These are phyloP conservation scores for Peucedramus taeniatus DNA, from an alignment of 2,113 vertebrate species.

Conservation along the genomic window DNA sequence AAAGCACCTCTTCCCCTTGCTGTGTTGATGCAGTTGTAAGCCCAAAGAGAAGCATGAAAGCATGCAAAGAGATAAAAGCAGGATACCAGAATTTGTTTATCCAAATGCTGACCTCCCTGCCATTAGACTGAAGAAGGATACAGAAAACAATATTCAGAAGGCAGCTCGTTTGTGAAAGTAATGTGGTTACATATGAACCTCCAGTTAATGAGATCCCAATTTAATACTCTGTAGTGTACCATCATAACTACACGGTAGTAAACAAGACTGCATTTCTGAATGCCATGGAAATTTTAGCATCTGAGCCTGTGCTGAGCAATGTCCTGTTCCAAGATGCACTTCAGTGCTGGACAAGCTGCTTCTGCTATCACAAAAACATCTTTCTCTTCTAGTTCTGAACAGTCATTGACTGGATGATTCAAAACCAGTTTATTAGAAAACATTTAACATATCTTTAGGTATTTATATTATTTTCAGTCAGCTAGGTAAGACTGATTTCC, in stretches of 20 bases:
- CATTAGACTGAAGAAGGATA: not conserved
- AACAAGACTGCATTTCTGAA: not conserved
- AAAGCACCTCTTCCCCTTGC: not conserved
- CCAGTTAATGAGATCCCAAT: not conserved
- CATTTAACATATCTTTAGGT: not conserved
- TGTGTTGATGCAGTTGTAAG: fast-evolving
- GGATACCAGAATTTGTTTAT: not conserved
- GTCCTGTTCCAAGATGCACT: not conserved
- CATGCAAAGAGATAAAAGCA: not conserved
- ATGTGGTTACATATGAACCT: not conserved
- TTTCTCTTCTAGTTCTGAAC: not conserved
- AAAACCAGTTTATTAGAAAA: not conserved
- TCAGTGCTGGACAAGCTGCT: not conserved
- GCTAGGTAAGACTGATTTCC: not conserved
- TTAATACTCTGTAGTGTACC: not conserved
- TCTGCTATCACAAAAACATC: not conserved
- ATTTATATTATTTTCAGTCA: not conserved
- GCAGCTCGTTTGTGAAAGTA: not conserved
- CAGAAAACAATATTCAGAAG: not conserved
- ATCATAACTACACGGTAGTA: not conserved
- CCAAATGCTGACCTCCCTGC: not conserved
- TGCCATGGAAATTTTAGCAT: not conserved
- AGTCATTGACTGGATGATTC: not conserved
- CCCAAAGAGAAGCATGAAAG: not conserved
- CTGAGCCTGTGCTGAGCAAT: not conserved